Evolutionary conservation across 2,888 invertebrate genomes (phyloP), one percentile per base, ranked within the genome.

Genomic region (Drosophila mercatorum): DNA sequence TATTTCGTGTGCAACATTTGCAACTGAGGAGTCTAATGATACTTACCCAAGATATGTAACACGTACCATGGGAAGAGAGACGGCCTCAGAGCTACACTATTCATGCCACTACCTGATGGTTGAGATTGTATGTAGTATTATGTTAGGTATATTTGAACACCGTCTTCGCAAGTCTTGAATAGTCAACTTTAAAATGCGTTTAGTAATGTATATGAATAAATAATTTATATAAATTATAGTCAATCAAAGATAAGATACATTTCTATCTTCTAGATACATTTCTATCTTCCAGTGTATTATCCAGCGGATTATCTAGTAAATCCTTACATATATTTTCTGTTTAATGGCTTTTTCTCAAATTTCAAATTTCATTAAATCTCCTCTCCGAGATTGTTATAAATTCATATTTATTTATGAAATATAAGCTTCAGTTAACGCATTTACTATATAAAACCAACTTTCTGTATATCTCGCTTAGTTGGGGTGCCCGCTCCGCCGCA

Each of bases 1-100:
- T 61, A 34, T n/a, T 40, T 44, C 41, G 43, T 49, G 26, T 53
- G 61, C 61, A 55, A 55, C 60, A 61, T 14, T 31, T 52, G 34
- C 52, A 47, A n/a, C n/a, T 5, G 31, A 28, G 12, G 49, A 22
- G 44, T 47, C 51, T 46, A 12, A 40, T 56, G 49, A 69, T 55
- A 55, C 43, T 69, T 41, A 22, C 17, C 55, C 34, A 34, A 40
- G 38, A 26, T 28, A 60, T 69, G 55, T 10, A 49, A 51, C 46
- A 12, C 31, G 40, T 12, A 7, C 11, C 44, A 58, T 31, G 51
- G 26, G 8, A 41, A 22, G 11, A 11, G 49, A 8, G 8, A 31
- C n/a, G n/a, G 10, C 10, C 3, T 31, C n/a, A 2, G 11, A 36
- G 10, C 31, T 31, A 6, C 31, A 31, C 31, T 31, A 31, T 31